These are phyloP conservation scores for Cheiracanthium punctorium DNA, from an alignment of 2,888 invertebrate species.

Conservation along the genomic window DNA sequence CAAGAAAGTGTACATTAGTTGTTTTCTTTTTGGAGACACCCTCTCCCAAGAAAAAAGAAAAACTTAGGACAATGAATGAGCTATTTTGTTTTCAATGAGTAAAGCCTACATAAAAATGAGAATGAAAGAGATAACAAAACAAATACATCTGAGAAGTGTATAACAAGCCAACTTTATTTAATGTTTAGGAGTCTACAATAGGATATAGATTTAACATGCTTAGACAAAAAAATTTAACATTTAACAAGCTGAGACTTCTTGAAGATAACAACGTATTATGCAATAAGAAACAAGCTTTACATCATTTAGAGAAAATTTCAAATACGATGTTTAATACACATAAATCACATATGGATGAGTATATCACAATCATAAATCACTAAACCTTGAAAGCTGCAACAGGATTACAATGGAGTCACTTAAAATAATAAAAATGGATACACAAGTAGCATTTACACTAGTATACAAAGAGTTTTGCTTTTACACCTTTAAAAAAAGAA, in stretches of 20 bases:
- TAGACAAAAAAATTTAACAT: slow-evolving; percentile 66
- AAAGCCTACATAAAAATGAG: too few relatives aligned
- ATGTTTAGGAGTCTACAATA: slow-evolving; percentile 64
- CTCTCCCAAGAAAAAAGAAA: too few relatives aligned
- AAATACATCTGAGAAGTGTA: slow-evolving; percentile 53
- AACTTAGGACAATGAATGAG: too few relatives aligned
- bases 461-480: slow-evolving; percentile 56
- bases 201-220: slow-evolving; percentile 56
- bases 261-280: slow-evolving; percentile 28
- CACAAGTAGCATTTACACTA: slow-evolving; percentile 62
- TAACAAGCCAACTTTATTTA: slow-evolving; percentile 69
- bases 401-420: slow-evolving; percentile 25
- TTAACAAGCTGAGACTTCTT: slow-evolving; percentile 60
- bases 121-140: too few relatives aligned
- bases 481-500: slow-evolving; percentile 59
- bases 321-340: slow-evolving; percentile 50
- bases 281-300: slow-evolving; percentile 63
- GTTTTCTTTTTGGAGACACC: too few relatives aligned
- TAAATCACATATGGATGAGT: slow-evolving; percentile 61
- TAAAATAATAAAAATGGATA: slow-evolving; percentile 45
- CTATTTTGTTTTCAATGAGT: too few relatives aligned
- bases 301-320: slow-evolving; percentile 51
- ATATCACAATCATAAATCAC: slow-evolving; percentile 69
- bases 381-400: slow-evolving; percentile 59
- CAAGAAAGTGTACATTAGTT: too few relatives aligned